These are phyloP conservation scores for Epistrophe eligans DNA, from an alignment of 2,888 invertebrate genomes.

Conservation along the genomic window DNA sequence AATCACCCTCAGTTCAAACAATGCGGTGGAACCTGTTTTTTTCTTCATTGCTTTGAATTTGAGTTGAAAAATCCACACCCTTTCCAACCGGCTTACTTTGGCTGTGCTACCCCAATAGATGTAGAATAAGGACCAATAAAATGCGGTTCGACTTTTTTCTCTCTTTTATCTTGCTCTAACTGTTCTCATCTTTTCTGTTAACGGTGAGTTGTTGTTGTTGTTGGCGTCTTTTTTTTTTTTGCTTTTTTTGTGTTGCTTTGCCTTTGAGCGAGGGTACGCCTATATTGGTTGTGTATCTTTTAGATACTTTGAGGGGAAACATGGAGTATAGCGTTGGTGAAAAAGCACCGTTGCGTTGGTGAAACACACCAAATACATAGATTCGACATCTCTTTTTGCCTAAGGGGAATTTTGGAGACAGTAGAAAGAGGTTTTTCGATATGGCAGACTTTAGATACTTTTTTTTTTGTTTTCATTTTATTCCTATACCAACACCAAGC, in stretches of 20 bases:
- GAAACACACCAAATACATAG: conserved; percentile 38
- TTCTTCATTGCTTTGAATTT: conserved; percentile 52
- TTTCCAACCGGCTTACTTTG: conserved; percentile 56
- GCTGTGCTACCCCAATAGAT: conserved; percentile 54
- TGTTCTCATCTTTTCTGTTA: conserved; percentile 58
- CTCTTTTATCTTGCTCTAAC: conserved; percentile 59
- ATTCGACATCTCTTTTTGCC: conserved; percentile 39
- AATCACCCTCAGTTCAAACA: conserved; percentile 16
- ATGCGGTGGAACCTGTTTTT: conserved; percentile 69
- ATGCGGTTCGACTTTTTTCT: conserved; percentile 71
- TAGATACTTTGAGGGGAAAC: conserved; percentile 52
- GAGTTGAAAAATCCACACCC: conserved; percentile 71
- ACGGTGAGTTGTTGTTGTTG: conserved; percentile 57
- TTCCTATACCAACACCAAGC: background rate
- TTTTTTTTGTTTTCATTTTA: conserved; percentile 27
- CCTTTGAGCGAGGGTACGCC: conserved; percentile 47
- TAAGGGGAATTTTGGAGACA: conserved; percentile 30
- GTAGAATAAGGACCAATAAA: conserved; percentile 72
- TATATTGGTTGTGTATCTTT: conserved; percentile 54
- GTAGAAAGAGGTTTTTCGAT: conserved; percentile 66
- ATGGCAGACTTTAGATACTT: conserved; percentile 74
- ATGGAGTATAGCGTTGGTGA: conserved; percentile 53
- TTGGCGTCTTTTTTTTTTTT: conserved; percentile 30
- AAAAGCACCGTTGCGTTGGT: conserved; percentile 56
- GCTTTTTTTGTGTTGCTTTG: no score